Base-by-base conservation (phyloP, 2,888 invertebrate species). In the Scaptomyza tumidula region DNA sequence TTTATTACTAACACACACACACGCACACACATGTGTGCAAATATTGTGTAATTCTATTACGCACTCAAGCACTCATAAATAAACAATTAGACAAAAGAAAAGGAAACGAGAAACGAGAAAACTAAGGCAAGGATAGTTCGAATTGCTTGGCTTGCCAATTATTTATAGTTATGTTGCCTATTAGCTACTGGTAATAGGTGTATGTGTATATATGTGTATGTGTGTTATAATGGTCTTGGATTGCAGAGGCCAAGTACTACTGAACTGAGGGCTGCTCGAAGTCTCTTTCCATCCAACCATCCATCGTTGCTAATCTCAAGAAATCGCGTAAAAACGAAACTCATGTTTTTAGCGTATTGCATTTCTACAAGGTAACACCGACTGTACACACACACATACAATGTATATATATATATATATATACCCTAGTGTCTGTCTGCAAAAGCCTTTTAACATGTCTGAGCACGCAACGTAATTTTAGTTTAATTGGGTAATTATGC, bases 381-480 rank as follows among this genome's bases (percentile, higher is more conserved):
- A 54, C 56, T 65, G 11, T 11, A 54, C 10, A 35, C 11, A 54
- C 10, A 35, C 35, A 1, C 10, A 3, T 1, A 29, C 9, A 29
- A 31, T 31, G 6, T 13, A 16, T 16, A 0, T 33, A 3, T 46
- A 1, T 29, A 1, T 53, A 0, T 54, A 10, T 14, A 27, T 41
- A 6, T 43, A 33, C 41, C 16, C 48, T 35, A 44, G 14, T 63
- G 68, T 71, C 62, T 86, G 75, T 78, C 82, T 88, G 87, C 74
- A 78, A 86, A 68, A 88, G 89, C 85, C 90, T 91, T 91, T 91
- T 91, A 91, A 91, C 91, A 91, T 91, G 91, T 92, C 91, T 92
- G 92, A 91, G 91, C 91, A 92, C 92, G 91, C 92, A 92, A 90
- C 89, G 91, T 91, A 91, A 92, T 92, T 92, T 91, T 86, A 90